Percentiles rank a stretch among this genome's conserved stretches.
These are phyloP conservation scores for Alosa alosa DNA, from an alignment of 2,113 vertebrate genomes.

Conservation along the genomic window DNA sequence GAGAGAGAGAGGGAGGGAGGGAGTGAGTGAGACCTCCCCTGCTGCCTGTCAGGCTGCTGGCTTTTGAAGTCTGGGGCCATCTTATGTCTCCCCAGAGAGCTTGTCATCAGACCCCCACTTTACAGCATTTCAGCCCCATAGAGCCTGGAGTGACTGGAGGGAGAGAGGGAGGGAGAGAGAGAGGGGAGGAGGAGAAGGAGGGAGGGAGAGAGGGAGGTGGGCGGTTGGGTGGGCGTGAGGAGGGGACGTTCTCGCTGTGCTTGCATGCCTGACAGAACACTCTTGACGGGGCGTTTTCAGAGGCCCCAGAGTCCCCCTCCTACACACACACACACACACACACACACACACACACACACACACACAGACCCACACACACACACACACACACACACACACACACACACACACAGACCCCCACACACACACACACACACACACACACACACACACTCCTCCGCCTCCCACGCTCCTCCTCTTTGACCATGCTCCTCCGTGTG, in stretches of 20 bases:
- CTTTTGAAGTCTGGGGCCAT: slow-evolving; percentile 79
- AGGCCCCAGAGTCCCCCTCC: slow-evolving; percentile 45
- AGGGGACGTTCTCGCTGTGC: slow-evolving; percentile 58
- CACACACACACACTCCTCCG: not conserved
- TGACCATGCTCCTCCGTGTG: slow-evolving; percentile 68
- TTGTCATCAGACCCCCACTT: slow-evolving; percentile 78
- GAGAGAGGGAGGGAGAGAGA: slow-evolving; percentile 54
- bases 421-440: too few relatives aligned
- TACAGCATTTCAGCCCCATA: slow-evolving; percentile 59
- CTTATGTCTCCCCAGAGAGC: slow-evolving; percentile 72
- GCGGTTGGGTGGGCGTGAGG: slow-evolving; percentile 58
- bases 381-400: too few relatives aligned
- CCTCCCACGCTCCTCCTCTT: slow-evolving; percentile 45
- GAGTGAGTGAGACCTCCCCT: slow-evolving; percentile 61
- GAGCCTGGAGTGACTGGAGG: slow-evolving; percentile 58
- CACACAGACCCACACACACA: too few relatives aligned
- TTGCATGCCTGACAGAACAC: slow-evolving; percentile 70
- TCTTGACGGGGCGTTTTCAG: slow-evolving; percentile 75
- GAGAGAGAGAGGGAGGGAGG: slow-evolving; percentile 32
- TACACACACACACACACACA: not conserved
- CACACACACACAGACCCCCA: too few relatives aligned
- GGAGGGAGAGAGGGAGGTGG: slow-evolving; percentile 53
- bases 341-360: too few relatives aligned
- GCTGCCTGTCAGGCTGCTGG: slow-evolving; percentile 71
- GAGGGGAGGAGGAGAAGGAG: slow-evolving; percentile 49